A percentile compares a stretch with the other conserved stretches of the same genome.
phyloP scores from a whole-genome alignment of 2,888 invertebrate species.

The Ditula angustiorana region DNA sequence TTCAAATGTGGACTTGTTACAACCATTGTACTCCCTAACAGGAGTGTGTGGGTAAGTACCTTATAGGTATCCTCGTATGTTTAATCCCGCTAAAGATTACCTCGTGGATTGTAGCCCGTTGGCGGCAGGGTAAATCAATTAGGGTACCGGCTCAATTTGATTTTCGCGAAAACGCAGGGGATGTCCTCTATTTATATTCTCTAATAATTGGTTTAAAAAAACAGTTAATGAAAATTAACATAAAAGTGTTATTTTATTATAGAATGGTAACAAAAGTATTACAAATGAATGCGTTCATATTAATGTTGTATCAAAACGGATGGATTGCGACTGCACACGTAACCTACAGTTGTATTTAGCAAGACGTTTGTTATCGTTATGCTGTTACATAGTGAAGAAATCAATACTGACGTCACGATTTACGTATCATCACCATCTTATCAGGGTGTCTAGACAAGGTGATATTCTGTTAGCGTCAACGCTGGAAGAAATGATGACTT shows the following conservation, averaged over 20 bases:
- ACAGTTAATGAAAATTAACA: neutral
- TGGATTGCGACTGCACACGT: neutral
- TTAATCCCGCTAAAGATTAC: neutral
- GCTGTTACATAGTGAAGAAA: neutral
- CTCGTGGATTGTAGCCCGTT: neutral
- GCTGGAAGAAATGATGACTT: too few species aligned
- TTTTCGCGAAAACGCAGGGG: slow-evolving; percentile 7
- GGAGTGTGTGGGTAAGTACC: neutral
- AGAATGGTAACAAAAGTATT: neutral
- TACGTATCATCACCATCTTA: too few species aligned
- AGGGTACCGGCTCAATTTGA: slow-evolving; percentile 10
- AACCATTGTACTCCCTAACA: neutral
- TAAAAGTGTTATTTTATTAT: too few species aligned
- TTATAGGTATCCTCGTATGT: neutral
- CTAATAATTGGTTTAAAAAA: neutral
- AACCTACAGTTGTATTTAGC: neutral
- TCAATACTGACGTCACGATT: neutral
- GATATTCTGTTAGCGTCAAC: too few species aligned
- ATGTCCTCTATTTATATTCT: neutral
- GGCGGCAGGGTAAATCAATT: slow-evolving; percentile 8
- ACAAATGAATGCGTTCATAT: neutral
- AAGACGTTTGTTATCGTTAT: neutral
- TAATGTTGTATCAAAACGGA: neutral
- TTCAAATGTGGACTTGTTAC: neutral
- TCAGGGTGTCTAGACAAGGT: too few species aligned